These are phyloP conservation scores for Capitulum mitella DNA, from an alignment of 2,888 invertebrate species.

Conservation along the genomic window DNA sequence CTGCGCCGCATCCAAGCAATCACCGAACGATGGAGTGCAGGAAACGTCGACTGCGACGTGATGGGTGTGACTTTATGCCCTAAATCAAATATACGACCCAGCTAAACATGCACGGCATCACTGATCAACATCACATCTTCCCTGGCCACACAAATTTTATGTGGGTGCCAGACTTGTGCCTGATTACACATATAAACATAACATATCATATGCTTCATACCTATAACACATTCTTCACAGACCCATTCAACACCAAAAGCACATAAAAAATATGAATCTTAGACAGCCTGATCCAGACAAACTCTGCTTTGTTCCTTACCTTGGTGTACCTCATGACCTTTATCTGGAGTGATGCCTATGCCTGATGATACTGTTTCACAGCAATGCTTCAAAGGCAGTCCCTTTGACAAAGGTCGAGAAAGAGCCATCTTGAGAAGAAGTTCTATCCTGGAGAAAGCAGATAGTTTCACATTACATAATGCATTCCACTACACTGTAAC, in stretches of 20 bases:
- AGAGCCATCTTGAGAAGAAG: background rate
- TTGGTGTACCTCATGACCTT: background rate
- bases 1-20: background rate
- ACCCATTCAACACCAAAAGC: background rate
- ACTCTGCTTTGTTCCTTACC: background rate
- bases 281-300: too few relatives aligned
- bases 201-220: background rate
- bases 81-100: background rate
- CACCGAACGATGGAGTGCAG: background rate
- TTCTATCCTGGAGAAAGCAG: background rate
- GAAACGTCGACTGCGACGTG: background rate
- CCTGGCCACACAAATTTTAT: background rate
- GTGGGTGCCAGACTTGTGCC: background rate
- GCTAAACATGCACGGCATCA: background rate
- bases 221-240: background rate
- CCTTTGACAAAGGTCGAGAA: background rate
- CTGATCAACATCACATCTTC: background rate
- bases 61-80: too few relatives aligned
- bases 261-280: background rate
- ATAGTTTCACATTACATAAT: background rate
- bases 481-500: too few relatives aligned
- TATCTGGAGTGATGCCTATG: background rate
- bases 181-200: background rate
- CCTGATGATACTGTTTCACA: background rate
- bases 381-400: background rate